Evolutionary conservation across 2,888 invertebrate species (phyloP), one percentile per base, ranked within the genome.

Genomic region (Anthophora plumipes): DNA sequence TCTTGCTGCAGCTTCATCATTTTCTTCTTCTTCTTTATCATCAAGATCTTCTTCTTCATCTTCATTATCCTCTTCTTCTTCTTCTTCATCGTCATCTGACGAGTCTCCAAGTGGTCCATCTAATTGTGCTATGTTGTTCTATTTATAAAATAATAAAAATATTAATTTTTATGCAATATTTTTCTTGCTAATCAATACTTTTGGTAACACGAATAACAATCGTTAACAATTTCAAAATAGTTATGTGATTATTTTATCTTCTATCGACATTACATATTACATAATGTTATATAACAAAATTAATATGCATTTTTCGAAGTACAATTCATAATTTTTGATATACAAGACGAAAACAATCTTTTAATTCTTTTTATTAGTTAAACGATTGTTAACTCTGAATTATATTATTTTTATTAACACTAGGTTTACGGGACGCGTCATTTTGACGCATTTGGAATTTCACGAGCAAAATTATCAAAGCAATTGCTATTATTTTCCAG

Each of bases 61-160:
- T 67, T 94, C 94, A 61, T 94, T 93, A 77, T 94, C 93, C 61
- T 94, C 94, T 85, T 94, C 97, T 86, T 97, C 97, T 79, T 97
- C 97, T 37, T 97, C 97, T 60, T 96, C 96, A 66, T 97, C 97
- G 87, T 97, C 97, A 85, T 97, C 97, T 0, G 96, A 96, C 0
- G 96, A 96, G 89, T 96, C 96, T 60, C 95, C 93, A 54, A 89
- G 85, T 7, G 95, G 95, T 78, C 96, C 96, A 90, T 96, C 96
- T 78, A 96, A 86, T 88, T 95, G 95, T 83, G 91, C 89, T 89
- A 92, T 92, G 74, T 92, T 92, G 61, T 90, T 89, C 84, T 91
- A 90, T 61, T 79, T 77, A 67, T 73, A 9, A 22, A 61, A 25
- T n/a, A 48, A 37, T n/a, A 61, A 66, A 57, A n/a, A 11, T 46